phyloP scores from a whole-genome alignment of 1,140 invertebrate species.

The Trissolcus basalis region DNA sequence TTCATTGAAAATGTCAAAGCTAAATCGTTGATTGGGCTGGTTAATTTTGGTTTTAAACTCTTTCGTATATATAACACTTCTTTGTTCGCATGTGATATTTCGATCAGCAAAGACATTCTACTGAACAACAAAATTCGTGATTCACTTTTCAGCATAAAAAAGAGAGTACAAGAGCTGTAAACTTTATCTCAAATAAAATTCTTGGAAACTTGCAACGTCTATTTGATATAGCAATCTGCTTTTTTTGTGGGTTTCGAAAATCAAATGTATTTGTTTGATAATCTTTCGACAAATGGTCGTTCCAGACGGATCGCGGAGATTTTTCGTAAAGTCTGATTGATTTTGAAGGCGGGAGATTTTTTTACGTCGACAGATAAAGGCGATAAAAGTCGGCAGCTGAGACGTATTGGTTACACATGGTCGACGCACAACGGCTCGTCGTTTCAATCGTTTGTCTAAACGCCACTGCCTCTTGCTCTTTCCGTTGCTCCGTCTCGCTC shows the following conservation, averaged over 20 bases:
- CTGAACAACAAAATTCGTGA: slow-evolving; percentile 17
- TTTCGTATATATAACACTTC: slow-evolving; percentile 29
- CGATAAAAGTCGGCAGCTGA: slow-evolving; percentile 65
- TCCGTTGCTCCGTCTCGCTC: slow-evolving; percentile 60
- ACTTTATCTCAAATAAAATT: no score
- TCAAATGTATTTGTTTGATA: neutral
- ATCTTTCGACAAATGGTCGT: slow-evolving; percentile 12
- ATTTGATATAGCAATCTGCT: no score
- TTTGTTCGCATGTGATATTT: slow-evolving; percentile 51
- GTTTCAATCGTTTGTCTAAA: slow-evolving; percentile 65
- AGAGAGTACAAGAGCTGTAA: no score
- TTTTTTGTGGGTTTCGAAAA: no score
- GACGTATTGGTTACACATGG: slow-evolving; percentile 74
- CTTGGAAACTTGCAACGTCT: no score
- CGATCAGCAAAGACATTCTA: slow-evolving; percentile 53
- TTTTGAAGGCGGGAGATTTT: slow-evolving; percentile 30
- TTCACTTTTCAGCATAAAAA: no score
- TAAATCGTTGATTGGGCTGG: slow-evolving; percentile 38
- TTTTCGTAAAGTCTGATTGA: slow-evolving; percentile 56
- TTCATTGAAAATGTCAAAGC: slow-evolving; percentile 49
- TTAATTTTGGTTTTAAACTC: slow-evolving; percentile 47
- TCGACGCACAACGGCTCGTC: slow-evolving; percentile 56
- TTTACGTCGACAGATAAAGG: slow-evolving; percentile 59
- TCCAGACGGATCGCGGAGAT: slow-evolving; percentile 19
- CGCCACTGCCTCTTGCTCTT: slow-evolving; percentile 58